Base-by-base conservation (phyloP, 2,113 vertebrate species). In the Clarias magur region DNA sequence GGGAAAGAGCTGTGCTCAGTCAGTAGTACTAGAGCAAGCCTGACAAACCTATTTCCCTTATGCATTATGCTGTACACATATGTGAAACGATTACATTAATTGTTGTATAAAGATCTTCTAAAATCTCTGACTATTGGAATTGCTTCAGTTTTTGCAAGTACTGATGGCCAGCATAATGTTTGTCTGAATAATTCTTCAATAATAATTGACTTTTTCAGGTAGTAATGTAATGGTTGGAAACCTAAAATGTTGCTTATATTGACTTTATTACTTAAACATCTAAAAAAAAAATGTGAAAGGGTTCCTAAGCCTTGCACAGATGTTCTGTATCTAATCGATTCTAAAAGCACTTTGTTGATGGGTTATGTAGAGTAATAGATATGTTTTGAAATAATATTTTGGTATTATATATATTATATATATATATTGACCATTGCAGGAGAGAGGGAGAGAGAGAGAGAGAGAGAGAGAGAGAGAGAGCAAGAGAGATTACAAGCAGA, bases 1-100 rank as follows among this genome's bases (percentile, higher is more conserved):
- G 60, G 57, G 78, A 86, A 59, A 86, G 57, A 86, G 48, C 82
- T 85, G 68, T 82, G 30, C 80, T 82, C 85, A 82, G 84, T 81
- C 30, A 81, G 83, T 73, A 82, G 53, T 16, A 67, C 67, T 67
- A 79, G 75, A 65, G 42, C 73, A 84, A 84, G 38, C 54, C 81
- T 72, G 23, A 67, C 54, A 42, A 82, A 68, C 56, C 34, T 53
- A 82, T 85, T 81, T 82, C 82, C 68, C 30, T 72, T 72, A 48
- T 48, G 48, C 48, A 48, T 48, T 48, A 48, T 48, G 7, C 48
- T 48, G 48, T 48, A 48, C 48, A 48, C 48, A 48, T 48, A 48
- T 48, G 48, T 48, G 7, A 67, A 15, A 30, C 27, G 8, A 27
- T 27, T 27, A 4, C 12, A 67, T 27, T 67, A 42, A 73, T 11